phyloP scores from a whole-genome alignment of 1,140 invertebrate genomes.

The Physella acuta region DNA sequence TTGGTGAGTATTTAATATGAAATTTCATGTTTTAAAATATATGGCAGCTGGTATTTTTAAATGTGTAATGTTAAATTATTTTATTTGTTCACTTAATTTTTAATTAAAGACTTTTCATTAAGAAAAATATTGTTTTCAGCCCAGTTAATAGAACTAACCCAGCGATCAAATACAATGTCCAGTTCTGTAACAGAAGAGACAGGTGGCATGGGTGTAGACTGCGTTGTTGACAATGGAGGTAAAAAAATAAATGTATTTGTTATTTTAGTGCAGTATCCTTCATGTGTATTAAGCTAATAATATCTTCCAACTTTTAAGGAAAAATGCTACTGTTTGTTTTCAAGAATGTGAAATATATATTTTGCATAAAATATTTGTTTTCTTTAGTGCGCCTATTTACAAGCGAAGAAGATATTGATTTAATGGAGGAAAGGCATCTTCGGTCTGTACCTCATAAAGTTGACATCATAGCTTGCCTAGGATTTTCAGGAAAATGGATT shows the following conservation, averaged over 20 bases:
- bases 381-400: slow-evolving; percentile 20
- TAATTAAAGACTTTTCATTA: neutral
- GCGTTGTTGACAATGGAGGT: slow-evolving; percentile 62
- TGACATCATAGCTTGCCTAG: slow-evolving; percentile 63
- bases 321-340: too few relatives aligned
- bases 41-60: neutral
- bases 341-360: neutral
- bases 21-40: slow-evolving; percentile 3
- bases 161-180: slow-evolving; percentile 53
- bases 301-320: too few relatives aligned
- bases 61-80: too few relatives aligned
- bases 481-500: slow-evolving; percentile 63
- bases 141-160: slow-evolving; percentile 59
- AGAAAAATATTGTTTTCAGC: slow-evolving; percentile 39
- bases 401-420: slow-evolving; percentile 30
- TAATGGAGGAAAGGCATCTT: slow-evolving; percentile 48
- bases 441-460: slow-evolving; percentile 59
- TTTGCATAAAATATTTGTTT: neutral
- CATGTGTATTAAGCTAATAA: too few relatives aligned
- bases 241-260: too few relatives aligned
- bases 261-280: too few relatives aligned
- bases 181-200: slow-evolving; percentile 62
- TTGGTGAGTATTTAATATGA: slow-evolving; percentile 39
- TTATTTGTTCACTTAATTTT: too few relatives aligned
- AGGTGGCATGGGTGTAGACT: slow-evolving; percentile 62